Base-by-base conservation (phyloP, 2,888 invertebrate genomes). In the Alloscopus bannaensis region DNA sequence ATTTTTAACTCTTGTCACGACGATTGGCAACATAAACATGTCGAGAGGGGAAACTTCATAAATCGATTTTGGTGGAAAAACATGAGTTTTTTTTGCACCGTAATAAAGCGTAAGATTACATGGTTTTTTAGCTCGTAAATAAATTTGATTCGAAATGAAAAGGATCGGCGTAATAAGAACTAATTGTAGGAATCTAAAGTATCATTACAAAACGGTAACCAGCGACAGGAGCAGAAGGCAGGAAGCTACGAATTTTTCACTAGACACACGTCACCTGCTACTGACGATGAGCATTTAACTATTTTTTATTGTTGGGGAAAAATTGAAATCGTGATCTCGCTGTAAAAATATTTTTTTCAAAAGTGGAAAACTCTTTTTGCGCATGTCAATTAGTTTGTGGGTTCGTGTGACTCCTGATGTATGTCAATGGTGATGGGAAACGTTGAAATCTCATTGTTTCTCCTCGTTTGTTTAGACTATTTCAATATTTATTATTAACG, bases 281-380 rank as follows among this genome's bases (percentile, higher is more conserved):
- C 72, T 40, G n/a, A n/a, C n/a, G n/a, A n/a, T n/a, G n/a, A 36
- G 13, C 8, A 26, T 40, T 62, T 64, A 64, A 72, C 72, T 26
- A 42, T 60, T 29, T 22, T n/a, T 29, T 31, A 20, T 20, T 45
- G 45, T 72, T 64, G 40, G 50, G 28, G 40, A 62, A 62, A 72
- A 64, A 68, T 68, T 72, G 55, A 72, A 52, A 16, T 72, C 72
- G 72, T 72, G 72, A 72, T n/a, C 8, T 40, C 36, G 60, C 24
- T 64, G 64, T 72, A 72, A 72, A 72, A 72, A 16, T 24, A 60
- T 42, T 47, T n/a, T 47, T 47, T 47, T 47, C 47, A n/a, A 47
- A n/a, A 47, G n/a, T 47, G 47, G 18, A 47, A 47, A 47, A 36
- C 36, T 47, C 18, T 47, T 47, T 47, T 47, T 47, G n/a, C 47